Evolutionary conservation across 1,140 invertebrate genomes (phyloP).

Genomic region (Semibalanus balanoides): DNA sequence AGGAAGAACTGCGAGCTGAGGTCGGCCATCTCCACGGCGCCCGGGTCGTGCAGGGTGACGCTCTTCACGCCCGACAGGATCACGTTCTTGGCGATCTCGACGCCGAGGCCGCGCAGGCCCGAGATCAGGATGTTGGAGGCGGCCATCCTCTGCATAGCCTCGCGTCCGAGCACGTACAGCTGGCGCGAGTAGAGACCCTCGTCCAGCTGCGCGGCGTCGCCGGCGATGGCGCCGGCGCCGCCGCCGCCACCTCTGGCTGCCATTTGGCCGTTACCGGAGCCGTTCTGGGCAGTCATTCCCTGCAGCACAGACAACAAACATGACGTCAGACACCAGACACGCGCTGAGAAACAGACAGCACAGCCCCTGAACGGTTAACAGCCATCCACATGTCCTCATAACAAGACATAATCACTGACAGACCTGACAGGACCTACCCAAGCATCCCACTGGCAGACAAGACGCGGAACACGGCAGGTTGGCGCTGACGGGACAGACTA

Average conservation of each 20-base stretch:
- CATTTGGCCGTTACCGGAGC: slow-evolving; percentile 11
- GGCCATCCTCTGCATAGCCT: slow-evolving; percentile 95
- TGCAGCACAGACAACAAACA: slow-evolving; percentile 24
- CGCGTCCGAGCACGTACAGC: slow-evolving; percentile 91
- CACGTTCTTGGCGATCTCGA: slow-evolving; percentile 97
- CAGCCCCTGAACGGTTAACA: too few species aligned
- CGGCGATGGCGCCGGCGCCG: slow-evolving; percentile 31
- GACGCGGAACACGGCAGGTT: too few species aligned
- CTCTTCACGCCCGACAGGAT: slow-evolving; percentile 95
- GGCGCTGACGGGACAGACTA: too few species aligned
- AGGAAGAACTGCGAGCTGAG: slow-evolving; percentile 69
- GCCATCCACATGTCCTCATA: too few species aligned
- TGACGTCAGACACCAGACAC: background rate
- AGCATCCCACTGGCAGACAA: too few species aligned
- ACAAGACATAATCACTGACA: too few species aligned
- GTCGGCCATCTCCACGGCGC: slow-evolving; percentile 90
- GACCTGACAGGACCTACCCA: too few species aligned
- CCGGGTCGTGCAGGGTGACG: slow-evolving; percentile 84
- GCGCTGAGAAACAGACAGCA: too few species aligned
- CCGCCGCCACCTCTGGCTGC: slow-evolving; percentile 20
- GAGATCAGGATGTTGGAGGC: slow-evolving; percentile 87
- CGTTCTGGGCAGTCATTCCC: slow-evolving; percentile 2
- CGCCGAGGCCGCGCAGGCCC: slow-evolving; percentile 85
- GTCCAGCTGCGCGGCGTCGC: slow-evolving; percentile 50
- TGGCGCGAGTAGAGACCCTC: slow-evolving; percentile 92